Base-by-base conservation (phyloP, 2,888 invertebrate genomes). In the Hirudinaria manillensis region DNA sequence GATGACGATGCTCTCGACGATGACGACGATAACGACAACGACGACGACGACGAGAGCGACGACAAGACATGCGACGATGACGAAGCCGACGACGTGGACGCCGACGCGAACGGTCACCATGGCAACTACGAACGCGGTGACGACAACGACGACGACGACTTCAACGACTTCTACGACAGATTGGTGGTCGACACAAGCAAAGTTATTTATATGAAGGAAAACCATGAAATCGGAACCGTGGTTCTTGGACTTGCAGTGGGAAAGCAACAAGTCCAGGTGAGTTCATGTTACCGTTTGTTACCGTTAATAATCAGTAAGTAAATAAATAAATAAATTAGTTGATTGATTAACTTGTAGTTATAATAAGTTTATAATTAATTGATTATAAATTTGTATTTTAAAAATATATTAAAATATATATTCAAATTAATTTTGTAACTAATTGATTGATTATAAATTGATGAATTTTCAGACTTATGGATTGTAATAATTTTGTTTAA, bases 131-230 rank as follows among this genome's bases (percentile, higher is more conserved):
- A 55, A 51, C 24, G 51, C 13, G 53, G 19, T 51, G 38, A 55
- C 27, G 32, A 27, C 21, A 29, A 55, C 29, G 29, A 55, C 32
- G 36, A 65, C 34, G 45, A 65, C 61, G 6, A 36, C 36, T 21
- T 36, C 36, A 36, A 21, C 21, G 56, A 65, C 34, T 34, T 24
- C 1, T n/a, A 34, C 7, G 65, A 36, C n/a, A 73, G 32, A 21
- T n/a, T 73, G 27, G 32, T 34, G 34, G 36, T 73, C 24, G 56
- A 73, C 61, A 32, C 32, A 0, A 36, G 56, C 3, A 51, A 56
- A 27, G 73, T 73, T 7, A 36, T 34, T 19, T 73, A 73, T 38
- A 73, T 73, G 61, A 73, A 73, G 13, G 65, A 73, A 36, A 65
- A 73, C 65, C 73, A 73, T 21, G 73, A 65, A 16, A 36, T 36